Evolutionary conservation across 2,113 vertebrate species (phyloP).

Genomic region (Tyrannus savana): DNA sequence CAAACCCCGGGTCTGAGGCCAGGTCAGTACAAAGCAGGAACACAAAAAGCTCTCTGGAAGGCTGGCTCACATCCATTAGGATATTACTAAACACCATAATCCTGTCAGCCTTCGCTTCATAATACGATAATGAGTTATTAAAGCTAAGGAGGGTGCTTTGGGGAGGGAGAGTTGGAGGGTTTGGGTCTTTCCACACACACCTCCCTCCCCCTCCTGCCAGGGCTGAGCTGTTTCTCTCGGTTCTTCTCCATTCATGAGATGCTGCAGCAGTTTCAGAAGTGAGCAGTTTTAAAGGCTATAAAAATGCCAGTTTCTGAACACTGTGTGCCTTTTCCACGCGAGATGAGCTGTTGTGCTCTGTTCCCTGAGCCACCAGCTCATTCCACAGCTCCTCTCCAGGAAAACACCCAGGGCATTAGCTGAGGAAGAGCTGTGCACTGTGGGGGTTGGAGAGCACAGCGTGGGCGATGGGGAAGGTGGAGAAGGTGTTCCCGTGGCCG

Average conservation of each 20-base stretch:
- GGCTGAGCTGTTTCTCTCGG: neutral
- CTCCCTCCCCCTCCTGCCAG: neutral
- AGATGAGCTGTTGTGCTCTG: neutral
- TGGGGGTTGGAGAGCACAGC: neutral
- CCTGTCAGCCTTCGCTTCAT: neutral
- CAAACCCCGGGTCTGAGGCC: neutral
- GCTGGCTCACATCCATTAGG: neutral
- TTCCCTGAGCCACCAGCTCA: neutral
- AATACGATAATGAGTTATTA: slow-evolving; percentile 50
- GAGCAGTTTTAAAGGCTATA: neutral
- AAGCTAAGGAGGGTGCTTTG: neutral
- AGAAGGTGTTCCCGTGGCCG: neutral
- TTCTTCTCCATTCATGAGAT: neutral
- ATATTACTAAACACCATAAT: slow-evolving; percentile 38
- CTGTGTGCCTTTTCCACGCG: neutral
- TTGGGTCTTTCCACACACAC: neutral
- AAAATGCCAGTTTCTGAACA: neutral
- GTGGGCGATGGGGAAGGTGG: accelerated
- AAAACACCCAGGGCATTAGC: neutral
- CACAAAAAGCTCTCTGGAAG: neutral
- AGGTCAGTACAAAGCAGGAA: neutral
- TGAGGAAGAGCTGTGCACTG: accelerated
- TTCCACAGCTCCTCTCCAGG: neutral
- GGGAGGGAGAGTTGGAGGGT: neutral
- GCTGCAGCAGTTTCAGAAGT: neutral